Evolutionary conservation across 2,888 invertebrate species (phyloP).

Genomic region (Tiliacea aurago): DNA sequence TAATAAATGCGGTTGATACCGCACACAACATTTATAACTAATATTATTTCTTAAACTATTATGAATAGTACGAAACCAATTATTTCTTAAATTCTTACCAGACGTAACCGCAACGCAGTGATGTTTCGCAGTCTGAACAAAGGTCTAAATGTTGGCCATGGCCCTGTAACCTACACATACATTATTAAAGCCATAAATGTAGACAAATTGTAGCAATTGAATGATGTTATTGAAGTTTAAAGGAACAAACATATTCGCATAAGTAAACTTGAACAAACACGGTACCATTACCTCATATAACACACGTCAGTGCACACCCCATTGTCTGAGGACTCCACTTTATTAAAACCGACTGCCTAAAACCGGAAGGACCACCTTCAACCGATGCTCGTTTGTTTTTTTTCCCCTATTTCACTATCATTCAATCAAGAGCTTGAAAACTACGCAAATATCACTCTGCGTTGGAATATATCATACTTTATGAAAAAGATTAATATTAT

Average conservation of each 20-base stretch:
- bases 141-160: constrained; percentile 42
- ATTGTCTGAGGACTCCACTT: constrained; percentile 17
- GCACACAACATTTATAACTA: not conserved
- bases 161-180: constrained; percentile 41
- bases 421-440: not conserved
- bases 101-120: constrained; percentile 22
- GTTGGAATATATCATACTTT: not conserved
- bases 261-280: constrained; percentile 23
- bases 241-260: constrained; percentile 5
- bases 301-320: constrained; percentile 46
- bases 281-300: constrained; percentile 22
- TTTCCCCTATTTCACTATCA: not conserved
- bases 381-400: not conserved
- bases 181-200: not conserved
- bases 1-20: not conserved
- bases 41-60: not conserved
- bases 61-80: constrained; percentile 11
- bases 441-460: too few relatives aligned
- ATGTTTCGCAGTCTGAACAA: constrained; percentile 53
- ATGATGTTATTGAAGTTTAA: constrained; percentile 7
- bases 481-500: not conserved
- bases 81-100: constrained; percentile 28
- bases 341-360: constrained; percentile 2
- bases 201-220: not conserved
- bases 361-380: constrained; percentile 1